A percentile compares a stretch with the other conserved stretches of the same genome.
Conservation (phyloP, 2,888 invertebrate genomes). For the Thumatha senex region DNA sequence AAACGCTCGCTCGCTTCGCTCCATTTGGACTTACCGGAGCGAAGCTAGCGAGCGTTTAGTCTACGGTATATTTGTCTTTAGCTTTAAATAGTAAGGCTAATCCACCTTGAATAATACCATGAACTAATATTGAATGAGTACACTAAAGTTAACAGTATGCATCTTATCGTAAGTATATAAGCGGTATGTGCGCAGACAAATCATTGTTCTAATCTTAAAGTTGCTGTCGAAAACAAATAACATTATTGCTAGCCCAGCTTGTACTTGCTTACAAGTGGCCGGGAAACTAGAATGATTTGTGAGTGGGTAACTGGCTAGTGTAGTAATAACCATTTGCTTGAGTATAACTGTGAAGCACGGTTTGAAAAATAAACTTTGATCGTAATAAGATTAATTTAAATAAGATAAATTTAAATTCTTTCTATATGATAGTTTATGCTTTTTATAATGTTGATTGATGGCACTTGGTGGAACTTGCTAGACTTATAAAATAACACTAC, state of each 20-base stretch:
- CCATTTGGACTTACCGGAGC: no score
- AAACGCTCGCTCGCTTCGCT: no score
- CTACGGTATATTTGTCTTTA: no score
- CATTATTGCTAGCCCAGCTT: not conserved
- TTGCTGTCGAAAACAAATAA: constrained; percentile 4
- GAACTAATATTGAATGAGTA: constrained; percentile 6
- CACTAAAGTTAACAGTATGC: constrained; percentile 8
- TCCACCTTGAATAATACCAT: not conserved
- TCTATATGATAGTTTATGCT: not conserved
- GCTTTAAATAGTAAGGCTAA: not conserved
- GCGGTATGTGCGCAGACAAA: constrained; percentile 19
- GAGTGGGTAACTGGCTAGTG: not conserved
- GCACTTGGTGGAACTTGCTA: no score
- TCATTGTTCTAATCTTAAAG: constrained; percentile 25
- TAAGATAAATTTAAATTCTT: not conserved
- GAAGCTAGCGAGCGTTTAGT: no score
- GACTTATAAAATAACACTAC: no score
- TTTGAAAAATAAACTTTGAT: not conserved
- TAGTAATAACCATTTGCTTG: not conserved
- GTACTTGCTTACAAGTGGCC: not conserved
- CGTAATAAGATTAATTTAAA: not conserved
- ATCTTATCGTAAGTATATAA: constrained; percentile 8
- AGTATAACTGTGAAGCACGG: not conserved
- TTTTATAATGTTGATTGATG: no score
- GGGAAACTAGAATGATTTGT: not conserved